Base-by-base conservation (phyloP, 1,140 invertebrate genomes). In the Phocides pigmalion region DNA sequence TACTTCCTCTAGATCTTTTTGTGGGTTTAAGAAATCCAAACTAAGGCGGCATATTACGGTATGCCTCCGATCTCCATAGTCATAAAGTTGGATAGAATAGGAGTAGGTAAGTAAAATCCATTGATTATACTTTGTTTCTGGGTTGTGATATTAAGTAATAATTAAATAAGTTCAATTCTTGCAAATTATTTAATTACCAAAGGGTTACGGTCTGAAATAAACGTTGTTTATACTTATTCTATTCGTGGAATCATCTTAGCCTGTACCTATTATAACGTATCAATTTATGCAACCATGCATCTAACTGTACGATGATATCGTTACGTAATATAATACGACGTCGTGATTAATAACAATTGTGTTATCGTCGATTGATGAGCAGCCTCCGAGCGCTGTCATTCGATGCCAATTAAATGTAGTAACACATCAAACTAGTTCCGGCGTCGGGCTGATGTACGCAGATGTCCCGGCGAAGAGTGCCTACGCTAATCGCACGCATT, bases 351-450 rank as follows among this genome's bases (percentile, higher is more conserved):
- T 59, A 59, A 59, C 54, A 59, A 47, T 47, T 59, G 69, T 66
- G 62, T 58, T 64, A 61, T 54, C 25, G 17, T 50, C n/a, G 42
- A 59, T 47, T 59, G 54, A 46, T 59, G 68, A 32, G 25, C 77
- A 79, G 81, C 76, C 79, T 76, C 72, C 76, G 71, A 68, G 70
- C 54, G 68, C 47, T 64, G 68, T 69, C 72, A 74, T 67, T 44
- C 41, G 71, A 65, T 68, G 64, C 71, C 82, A 85, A 85, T 83
- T 85, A 80, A 84, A 78, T 63, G 67, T 76, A 74, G 74, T 71
- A 77, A 76, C 74, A 82, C 68, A 76, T 76, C 56, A 79, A 85
- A 80, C 82, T 51, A 32, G 77, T 83, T 79, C 65, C 53, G 59
- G 68, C 53, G 54, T 62, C 15, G 14, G 39, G 56, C 56, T 66